These are phyloP conservation scores for Meganola albula DNA, from an alignment of 2,888 invertebrate genomes.

Conservation along the genomic window DNA sequence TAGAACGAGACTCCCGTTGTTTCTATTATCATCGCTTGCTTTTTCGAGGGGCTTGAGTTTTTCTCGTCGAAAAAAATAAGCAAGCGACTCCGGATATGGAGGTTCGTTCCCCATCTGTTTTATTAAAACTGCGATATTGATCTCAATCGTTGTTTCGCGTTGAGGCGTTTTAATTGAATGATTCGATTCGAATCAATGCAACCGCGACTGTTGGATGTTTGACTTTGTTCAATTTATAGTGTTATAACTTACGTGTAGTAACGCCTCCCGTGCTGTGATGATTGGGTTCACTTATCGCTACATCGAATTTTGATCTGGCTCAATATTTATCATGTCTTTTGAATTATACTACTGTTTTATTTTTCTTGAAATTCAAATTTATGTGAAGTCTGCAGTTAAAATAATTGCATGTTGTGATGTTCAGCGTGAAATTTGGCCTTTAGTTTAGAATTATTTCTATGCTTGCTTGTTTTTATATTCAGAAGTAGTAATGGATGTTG, in stretches of 20 bases:
- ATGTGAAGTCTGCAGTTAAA: too few species aligned
- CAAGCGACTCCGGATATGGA: conserved; percentile 65
- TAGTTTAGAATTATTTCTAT: too few species aligned
- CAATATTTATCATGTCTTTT: conserved; percentile 28
- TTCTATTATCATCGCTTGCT: conserved; percentile 70
- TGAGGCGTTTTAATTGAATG: conserved; percentile 58
- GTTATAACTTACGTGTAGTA: conserved; percentile 49
- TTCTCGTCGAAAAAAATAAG: conserved; percentile 57
- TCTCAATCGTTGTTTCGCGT: conserved; percentile 52
- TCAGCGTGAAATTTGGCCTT: too few species aligned
- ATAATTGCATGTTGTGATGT: too few species aligned
- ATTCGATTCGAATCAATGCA: conserved; percentile 48
- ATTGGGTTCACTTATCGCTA: conserved; percentile 55
- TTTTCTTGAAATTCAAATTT: too few species aligned
- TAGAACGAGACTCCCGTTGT: conserved; percentile 58
- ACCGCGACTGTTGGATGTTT: conserved; percentile 54
- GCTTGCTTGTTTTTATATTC: too few species aligned
- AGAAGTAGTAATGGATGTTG: too few species aligned
- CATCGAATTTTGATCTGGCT: conserved; percentile 39
- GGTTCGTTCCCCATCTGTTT: conserved; percentile 66
- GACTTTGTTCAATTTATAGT: conserved; percentile 65
- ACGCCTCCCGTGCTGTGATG: conserved; percentile 55
- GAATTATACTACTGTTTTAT: background rate
- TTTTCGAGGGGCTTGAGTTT: conserved; percentile 56
- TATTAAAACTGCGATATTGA: conserved; percentile 73